Conservation (phyloP, 2,888 invertebrate species). For the Tupiocoris notatus region DNA sequence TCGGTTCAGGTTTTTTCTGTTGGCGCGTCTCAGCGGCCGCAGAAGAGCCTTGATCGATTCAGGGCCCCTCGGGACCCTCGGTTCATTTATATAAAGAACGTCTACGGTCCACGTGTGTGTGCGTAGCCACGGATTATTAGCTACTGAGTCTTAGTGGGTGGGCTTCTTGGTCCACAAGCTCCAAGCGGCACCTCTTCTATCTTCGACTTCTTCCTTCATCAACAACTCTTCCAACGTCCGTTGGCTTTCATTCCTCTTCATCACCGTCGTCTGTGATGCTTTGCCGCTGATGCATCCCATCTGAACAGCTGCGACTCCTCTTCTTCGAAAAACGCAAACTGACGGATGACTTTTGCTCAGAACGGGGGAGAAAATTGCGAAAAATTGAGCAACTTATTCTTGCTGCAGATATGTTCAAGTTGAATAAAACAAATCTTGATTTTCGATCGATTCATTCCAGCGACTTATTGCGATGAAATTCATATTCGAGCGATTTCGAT, state of each 20-base stretch:
- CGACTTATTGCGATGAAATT: too few relatives aligned
- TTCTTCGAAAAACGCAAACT: neutral
- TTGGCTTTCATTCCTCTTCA: neutral
- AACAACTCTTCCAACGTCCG: neutral
- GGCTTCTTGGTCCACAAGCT: neutral
- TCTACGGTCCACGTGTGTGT: constrained; percentile 19
- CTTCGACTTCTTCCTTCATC: neutral
- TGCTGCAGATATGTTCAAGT: too few relatives aligned
- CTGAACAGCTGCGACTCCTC: neutral
- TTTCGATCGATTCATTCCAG: too few relatives aligned
- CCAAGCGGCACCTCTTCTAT: neutral
- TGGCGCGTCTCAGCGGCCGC: constrained; percentile 16
- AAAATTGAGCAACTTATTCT: too few relatives aligned
- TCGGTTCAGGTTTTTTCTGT: constrained; percentile 23
- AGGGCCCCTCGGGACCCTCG: constrained; percentile 22
- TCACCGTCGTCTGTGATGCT: neutral
- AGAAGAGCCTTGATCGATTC: constrained; percentile 27
- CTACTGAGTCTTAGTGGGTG: constrained; percentile 34
- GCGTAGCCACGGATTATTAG: constrained; percentile 34
- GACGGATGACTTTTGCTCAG: neutral
- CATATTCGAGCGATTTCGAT: too few relatives aligned
- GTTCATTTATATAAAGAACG: constrained; percentile 30
- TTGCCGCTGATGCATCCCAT: neutral
- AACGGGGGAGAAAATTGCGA: too few relatives aligned
- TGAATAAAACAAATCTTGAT: too few relatives aligned